Evolutionary conservation across 2,888 invertebrate genomes (phyloP).

Genomic region (Euclidia mi): DNA sequence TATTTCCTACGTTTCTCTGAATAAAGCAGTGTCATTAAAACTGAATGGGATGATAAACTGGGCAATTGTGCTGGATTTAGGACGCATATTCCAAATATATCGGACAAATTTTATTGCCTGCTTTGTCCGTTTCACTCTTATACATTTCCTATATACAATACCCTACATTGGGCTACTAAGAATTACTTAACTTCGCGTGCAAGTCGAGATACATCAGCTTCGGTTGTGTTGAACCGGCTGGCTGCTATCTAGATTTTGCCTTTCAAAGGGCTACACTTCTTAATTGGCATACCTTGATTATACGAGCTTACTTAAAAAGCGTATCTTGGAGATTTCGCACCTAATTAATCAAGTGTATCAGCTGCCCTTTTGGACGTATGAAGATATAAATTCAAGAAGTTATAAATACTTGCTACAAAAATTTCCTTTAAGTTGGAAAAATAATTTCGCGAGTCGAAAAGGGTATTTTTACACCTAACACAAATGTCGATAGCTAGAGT

Average conservation of each 20-base stretch:
- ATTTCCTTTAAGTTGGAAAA: constrained; percentile 8
- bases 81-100: too few species aligned
- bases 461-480: constrained; percentile 51
- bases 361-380: not conserved
- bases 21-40: too few species aligned
- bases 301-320: constrained; percentile 53
- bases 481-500: constrained; percentile 54
- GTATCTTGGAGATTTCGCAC: constrained; percentile 46
- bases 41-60: too few species aligned
- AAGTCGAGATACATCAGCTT: constrained; percentile 70
- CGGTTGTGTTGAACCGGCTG: constrained; percentile 53
- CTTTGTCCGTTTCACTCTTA: not conserved
- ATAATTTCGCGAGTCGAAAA: constrained; percentile 21
- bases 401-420: not conserved
- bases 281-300: constrained; percentile 79
- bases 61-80: too few species aligned
- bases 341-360: constrained; percentile 45
- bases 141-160: constrained; percentile 14
- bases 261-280: constrained; percentile 69
- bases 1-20: too few species aligned
- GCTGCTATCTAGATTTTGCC: constrained; percentile 78
- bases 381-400: constrained; percentile 1
- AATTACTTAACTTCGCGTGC: constrained; percentile 74
- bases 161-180: constrained; percentile 47
- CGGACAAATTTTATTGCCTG: too few species aligned